These are phyloP conservation scores for Balaeniceps rex DNA, from an alignment of 2,113 vertebrate genomes.

Conservation along the genomic window DNA sequence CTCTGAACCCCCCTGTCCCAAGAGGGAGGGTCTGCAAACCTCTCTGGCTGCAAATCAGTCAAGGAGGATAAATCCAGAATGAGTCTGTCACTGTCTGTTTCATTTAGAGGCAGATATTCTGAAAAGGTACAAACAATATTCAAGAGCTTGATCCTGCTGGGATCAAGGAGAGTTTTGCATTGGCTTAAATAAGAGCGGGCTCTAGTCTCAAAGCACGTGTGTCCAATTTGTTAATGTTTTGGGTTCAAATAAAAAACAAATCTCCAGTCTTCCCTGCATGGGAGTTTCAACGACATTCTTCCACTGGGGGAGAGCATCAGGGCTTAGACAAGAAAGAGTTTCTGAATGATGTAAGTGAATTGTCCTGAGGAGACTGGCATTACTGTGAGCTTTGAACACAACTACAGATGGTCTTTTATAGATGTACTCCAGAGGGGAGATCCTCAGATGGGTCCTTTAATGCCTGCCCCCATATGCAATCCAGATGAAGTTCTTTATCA, in stretches of 20 bases:
- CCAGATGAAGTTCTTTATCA: conserved; percentile 65
- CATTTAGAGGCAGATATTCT: not conserved
- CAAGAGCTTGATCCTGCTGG: conserved; percentile 38
- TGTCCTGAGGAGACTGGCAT: conserved; percentile 60
- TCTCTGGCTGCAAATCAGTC: not conserved
- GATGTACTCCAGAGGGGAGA: conserved; percentile 58
- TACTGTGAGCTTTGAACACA: conserved; percentile 58
- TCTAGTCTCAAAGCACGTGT: conserved; percentile 30
- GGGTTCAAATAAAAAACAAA: conserved; percentile 62
- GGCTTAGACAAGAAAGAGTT: conserved; percentile 55
- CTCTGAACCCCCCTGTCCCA: not conserved
- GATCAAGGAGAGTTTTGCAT: conserved; percentile 45
- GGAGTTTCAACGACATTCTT: conserved; percentile 58
- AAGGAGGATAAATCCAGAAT: not conserved
- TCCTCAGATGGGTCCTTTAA: conserved; percentile 65
- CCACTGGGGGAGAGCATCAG: conserved; percentile 25
- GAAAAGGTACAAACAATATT: conserved; percentile 39
- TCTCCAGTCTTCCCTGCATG: conserved; percentile 48
- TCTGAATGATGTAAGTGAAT: conserved; percentile 60
- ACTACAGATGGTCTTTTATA: conserved; percentile 61
- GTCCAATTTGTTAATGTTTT: conserved; percentile 60
- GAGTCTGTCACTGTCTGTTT: not conserved
- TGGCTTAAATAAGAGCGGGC: conserved; percentile 1
- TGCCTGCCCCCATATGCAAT: conserved; percentile 57
- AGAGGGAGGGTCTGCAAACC: not conserved